phyloP scores from a whole-genome alignment of 2,113 vertebrate species.

The Heliornis fulica region DNA sequence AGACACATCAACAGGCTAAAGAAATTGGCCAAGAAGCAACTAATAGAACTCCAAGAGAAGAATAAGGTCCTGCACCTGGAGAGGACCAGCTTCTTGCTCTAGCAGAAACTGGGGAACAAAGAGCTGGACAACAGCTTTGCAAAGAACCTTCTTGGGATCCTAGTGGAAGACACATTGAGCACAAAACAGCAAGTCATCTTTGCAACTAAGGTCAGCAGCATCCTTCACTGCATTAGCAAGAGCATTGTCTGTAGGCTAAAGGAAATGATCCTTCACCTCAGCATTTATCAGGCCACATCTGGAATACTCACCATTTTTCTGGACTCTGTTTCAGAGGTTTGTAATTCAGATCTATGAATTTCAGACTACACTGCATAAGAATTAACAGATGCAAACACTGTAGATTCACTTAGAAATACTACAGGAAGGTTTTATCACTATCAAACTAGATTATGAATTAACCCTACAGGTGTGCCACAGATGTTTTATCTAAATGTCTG shows the following conservation, averaged over 20 bases:
- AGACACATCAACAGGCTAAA: neutral
- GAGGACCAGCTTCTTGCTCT: neutral
- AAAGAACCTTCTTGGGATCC: neutral
- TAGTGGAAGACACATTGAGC: neutral
- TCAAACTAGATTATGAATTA: neutral
- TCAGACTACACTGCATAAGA: neutral
- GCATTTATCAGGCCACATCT: neutral
- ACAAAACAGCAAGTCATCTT: neutral
- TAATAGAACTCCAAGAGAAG: neutral
- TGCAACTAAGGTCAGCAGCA: neutral
- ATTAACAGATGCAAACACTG: neutral
- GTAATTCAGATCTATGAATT: neutral
- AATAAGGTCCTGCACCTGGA: neutral
- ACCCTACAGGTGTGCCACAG: neutral
- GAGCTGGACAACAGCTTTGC: neutral
- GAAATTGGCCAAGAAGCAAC: neutral
- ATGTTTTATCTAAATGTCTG: neutral
- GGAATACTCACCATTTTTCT: neutral
- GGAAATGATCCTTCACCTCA: neutral
- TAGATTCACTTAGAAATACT: neutral
- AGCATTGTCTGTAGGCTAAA: neutral
- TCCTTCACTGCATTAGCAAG: neutral
- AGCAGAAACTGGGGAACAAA: neutral
- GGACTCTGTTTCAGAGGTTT: neutral
- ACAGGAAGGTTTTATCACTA: neutral